phyloP scores from a whole-genome alignment of 2,888 invertebrate genomes.

The Eumacrocentrus americanus region DNA sequence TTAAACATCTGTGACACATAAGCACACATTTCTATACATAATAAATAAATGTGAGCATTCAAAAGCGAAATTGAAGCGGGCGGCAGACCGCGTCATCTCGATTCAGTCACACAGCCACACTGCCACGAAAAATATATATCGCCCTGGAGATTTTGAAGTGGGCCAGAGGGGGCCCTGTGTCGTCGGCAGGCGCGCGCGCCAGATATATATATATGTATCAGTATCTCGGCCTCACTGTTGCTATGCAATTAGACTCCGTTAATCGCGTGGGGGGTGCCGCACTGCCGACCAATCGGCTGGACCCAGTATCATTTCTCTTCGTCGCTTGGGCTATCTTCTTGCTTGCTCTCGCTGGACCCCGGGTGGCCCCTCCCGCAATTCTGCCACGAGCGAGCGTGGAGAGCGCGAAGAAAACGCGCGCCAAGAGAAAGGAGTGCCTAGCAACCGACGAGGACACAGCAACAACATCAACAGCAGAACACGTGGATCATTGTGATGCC shows the following conservation, averaged over 20 bases:
- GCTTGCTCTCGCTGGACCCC: not conserved
- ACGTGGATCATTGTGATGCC: constrained; percentile 44
- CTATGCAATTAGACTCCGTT: constrained; percentile 60
- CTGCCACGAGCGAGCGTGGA: constrained; percentile 8
- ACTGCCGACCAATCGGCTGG: constrained; percentile 27
- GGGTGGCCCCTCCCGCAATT: constrained; percentile 6
- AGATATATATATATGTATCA: constrained; percentile 59
- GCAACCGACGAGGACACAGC: constrained; percentile 46
- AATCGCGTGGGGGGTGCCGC: constrained; percentile 49
- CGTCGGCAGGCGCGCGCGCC: constrained; percentile 49
- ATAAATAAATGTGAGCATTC: no score
- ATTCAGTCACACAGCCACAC: constrained; percentile 20
- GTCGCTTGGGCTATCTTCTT: not conserved
- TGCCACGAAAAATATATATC: not conserved
- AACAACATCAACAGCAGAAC: constrained; percentile 53
- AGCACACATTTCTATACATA: no score
- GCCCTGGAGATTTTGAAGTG: constrained; percentile 43
- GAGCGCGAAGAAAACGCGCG: constrained; percentile 20
- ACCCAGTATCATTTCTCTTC: constrained; percentile 18
- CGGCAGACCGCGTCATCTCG: constrained; percentile 8
- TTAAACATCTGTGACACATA: no score
- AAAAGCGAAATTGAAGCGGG: constrained; percentile 2
- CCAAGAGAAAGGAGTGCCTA: constrained; percentile 23
- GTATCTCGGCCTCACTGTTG: constrained; percentile 59
- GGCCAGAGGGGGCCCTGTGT: constrained; percentile 46